These are phyloP conservation scores for Scolopax rusticola DNA, from an alignment of 2,797 vertebrate genomes.

Conservation along the genomic window DNA sequence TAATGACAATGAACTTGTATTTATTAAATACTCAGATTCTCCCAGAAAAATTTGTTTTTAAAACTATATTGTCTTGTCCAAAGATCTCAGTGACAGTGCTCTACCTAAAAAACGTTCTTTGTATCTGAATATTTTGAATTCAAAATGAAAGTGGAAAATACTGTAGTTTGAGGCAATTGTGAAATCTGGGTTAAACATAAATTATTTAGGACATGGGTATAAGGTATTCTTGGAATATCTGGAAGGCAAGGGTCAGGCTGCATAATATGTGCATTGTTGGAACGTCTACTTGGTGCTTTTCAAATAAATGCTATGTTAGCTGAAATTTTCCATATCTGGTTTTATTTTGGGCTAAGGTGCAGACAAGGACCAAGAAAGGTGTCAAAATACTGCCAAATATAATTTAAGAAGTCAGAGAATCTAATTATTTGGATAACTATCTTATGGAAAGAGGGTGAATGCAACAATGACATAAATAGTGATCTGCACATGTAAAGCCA, in stretches of 20 bases:
- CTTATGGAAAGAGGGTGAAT: not conserved
- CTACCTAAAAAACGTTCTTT: not conserved
- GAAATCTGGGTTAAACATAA: not conserved
- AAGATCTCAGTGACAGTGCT: not conserved
- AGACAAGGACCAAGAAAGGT: not conserved
- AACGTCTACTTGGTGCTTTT: not conserved
- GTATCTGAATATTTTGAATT: not conserved
- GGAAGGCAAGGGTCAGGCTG: not conserved
- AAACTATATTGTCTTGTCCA: not conserved
- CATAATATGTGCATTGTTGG: not conserved
- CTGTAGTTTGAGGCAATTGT: not conserved
- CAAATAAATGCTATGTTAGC: not conserved
- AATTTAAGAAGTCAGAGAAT: not conserved
- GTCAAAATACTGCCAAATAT: not conserved
- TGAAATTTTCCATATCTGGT: not conserved
- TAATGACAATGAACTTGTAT: not conserved
- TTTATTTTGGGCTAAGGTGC: not conserved
- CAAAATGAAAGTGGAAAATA: not conserved
- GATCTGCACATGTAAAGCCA: not conserved
- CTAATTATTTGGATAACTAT: not conserved
- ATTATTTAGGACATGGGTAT: not conserved
- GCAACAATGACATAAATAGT: not conserved
- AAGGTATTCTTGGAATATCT: not conserved
- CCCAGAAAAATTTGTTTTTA: not conserved
- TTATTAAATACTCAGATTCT: not conserved